These are phyloP conservation scores for Nemapogon koenigi DNA, from an alignment of 2,888 invertebrate species.

Conservation along the genomic window DNA sequence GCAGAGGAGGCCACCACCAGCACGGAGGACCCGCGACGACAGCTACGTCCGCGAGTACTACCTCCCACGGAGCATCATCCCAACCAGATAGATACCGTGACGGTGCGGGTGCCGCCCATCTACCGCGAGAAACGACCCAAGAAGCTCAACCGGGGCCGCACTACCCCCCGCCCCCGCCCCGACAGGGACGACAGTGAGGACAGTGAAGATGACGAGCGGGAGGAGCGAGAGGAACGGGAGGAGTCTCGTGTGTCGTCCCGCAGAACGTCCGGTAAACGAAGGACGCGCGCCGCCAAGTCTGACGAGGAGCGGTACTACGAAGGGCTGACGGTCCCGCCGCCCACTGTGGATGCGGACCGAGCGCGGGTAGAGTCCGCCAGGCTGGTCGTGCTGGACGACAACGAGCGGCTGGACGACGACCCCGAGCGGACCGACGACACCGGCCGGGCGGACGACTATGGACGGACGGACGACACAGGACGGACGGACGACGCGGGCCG, in stretches of 20 bases:
- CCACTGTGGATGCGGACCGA: constrained; percentile 38
- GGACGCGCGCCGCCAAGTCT: constrained; percentile 24
- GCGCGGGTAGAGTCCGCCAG: constrained; percentile 31
- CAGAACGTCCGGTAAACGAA: constrained; percentile 18
- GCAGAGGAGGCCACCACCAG: constrained; percentile 42
- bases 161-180: constrained; percentile 29
- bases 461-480: constrained; percentile 18
- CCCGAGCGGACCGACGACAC: constrained; percentile 22
- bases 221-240: constrained; percentile 17
- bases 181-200: constrained; percentile 21
- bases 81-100: constrained; percentile 54
- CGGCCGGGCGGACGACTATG: constrained; percentile 24
- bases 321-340: constrained; percentile 35
- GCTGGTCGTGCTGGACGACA: constrained; percentile 20
- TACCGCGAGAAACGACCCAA: constrained; percentile 49
- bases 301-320: constrained; percentile 38
- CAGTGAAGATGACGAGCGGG: constrained; percentile 21
- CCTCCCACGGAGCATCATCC: constrained; percentile 59
- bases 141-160: constrained; percentile 39
- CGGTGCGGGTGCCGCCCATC: constrained; percentile 56
- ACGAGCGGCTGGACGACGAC: constrained; percentile 23
- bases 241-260: constrained; percentile 31
- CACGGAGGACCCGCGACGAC: constrained; percentile 45
- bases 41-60: constrained; percentile 43
- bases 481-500: constrained; percentile 18